Evolutionary conservation across 2,113 vertebrate genomes (phyloP).

Genomic region (Aldabrachelys gigantea): DNA sequence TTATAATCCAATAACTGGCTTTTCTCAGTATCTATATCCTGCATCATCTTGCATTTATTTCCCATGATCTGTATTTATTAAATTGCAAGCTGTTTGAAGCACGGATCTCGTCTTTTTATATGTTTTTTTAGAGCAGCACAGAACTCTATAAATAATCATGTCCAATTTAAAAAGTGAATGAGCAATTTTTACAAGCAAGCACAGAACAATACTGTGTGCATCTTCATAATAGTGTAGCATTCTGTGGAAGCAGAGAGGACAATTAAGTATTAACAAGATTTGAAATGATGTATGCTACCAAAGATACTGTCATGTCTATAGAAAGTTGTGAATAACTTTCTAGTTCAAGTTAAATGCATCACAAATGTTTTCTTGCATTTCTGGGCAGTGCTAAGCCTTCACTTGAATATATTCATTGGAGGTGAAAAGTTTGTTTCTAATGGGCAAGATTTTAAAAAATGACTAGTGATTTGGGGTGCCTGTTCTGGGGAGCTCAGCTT

Average conservation of each 20-base stretch:
- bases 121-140: background rate
- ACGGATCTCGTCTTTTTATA: background rate
- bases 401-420: accelerated
- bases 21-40: background rate
- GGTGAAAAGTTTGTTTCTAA: background rate
- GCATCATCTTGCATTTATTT: background rate
- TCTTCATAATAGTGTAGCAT: background rate
- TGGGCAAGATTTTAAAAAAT: background rate
- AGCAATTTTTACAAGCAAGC: background rate
- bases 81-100: background rate
- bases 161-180: background rate
- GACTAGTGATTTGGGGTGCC: background rate
- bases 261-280: background rate
- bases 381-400: background rate
- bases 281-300: accelerated
- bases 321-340: background rate
- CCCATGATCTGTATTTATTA: background rate
- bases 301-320: background rate
- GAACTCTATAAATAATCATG: background rate
- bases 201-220: background rate
- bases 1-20: background rate
- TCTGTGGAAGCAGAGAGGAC: accelerated
- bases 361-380: background rate
- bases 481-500: background rate
- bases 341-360: background rate